Conservation (phyloP, 2,113 vertebrate genomes). For the Lynx canadensis region DNA sequence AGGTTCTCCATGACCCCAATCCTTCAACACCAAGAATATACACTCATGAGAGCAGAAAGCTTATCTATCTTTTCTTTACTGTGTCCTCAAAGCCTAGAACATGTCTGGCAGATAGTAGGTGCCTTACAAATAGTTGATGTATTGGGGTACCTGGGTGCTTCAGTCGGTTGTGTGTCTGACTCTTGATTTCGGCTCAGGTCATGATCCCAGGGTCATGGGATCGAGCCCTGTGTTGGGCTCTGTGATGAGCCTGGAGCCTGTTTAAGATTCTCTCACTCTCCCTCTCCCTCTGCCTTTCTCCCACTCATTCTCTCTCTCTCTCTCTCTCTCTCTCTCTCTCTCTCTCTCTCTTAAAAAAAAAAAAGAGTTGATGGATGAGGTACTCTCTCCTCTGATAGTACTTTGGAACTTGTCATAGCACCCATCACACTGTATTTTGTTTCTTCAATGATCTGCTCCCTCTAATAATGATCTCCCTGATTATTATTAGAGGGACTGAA, state of each 20-base stretch:
- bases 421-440: background rate
- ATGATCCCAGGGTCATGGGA: no score
- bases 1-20: background rate
- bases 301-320: no score
- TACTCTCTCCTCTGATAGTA: background rate
- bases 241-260: no score
- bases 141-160: no score
- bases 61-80: background rate
- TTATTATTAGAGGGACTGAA: background rate
- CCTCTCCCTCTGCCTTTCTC: no score
- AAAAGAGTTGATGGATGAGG: background rate
- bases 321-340: no score
- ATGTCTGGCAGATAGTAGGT: background rate
- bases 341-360: no score
- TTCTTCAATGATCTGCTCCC: background rate
- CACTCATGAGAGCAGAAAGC: background rate
- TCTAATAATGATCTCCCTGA: background rate
- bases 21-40: background rate
- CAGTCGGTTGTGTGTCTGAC: no score
- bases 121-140: background rate
- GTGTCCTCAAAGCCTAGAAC: background rate
- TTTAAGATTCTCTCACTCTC: no score
- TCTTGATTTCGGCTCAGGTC: no score
- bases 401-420: background rate
- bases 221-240: no score